These are phyloP conservation scores for Enteromius unitaeniatus DNA, from an alignment of 2,797 vertebrate genomes.

Conservation along the genomic window DNA sequence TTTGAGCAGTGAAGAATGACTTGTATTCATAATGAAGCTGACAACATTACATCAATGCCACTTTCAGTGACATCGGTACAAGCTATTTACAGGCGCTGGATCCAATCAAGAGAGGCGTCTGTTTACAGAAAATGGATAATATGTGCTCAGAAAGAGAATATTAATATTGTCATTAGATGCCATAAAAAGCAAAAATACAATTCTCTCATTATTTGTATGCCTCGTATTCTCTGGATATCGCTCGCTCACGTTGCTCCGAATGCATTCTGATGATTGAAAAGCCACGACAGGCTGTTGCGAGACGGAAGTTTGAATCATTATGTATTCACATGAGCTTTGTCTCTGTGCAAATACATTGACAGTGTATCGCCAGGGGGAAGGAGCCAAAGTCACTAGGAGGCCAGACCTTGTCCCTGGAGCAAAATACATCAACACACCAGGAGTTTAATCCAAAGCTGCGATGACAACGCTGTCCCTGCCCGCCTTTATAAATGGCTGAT, in stretches of 20 bases:
- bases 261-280: conserved; percentile 43
- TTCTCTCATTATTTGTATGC: conserved; percentile 48
- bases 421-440: conserved; percentile 48
- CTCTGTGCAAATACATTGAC: conserved; percentile 53
- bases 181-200: conserved; percentile 53
- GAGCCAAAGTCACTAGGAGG: conserved; percentile 35
- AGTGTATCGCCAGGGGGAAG: conserved; percentile 33
- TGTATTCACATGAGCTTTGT: conserved; percentile 52
- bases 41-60: conserved; percentile 56
- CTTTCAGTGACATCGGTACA: conserved; percentile 48
- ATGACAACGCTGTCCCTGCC: conserved; percentile 47
- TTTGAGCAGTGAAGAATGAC: conserved; percentile 40
- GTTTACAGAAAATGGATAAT: conserved; percentile 56
- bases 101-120: conserved; percentile 57
- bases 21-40: conserved; percentile 44
- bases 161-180: conserved; percentile 53
- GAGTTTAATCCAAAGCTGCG: conserved; percentile 45
- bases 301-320: conserved; percentile 45
- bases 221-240: conserved; percentile 41
- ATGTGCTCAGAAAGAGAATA: conserved; percentile 46
- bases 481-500: conserved; percentile 57
- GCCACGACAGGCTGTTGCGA: conserved; percentile 30
- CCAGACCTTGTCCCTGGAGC: conserved; percentile 49
- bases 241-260: background rate
- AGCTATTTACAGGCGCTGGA: conserved; percentile 49